A percentile compares a stretch with the other conserved stretches of the same genome.
Evolutionary conservation across 2,797 vertebrate genomes (phyloP).

Genomic region (Sebastes iracundus): DNA sequence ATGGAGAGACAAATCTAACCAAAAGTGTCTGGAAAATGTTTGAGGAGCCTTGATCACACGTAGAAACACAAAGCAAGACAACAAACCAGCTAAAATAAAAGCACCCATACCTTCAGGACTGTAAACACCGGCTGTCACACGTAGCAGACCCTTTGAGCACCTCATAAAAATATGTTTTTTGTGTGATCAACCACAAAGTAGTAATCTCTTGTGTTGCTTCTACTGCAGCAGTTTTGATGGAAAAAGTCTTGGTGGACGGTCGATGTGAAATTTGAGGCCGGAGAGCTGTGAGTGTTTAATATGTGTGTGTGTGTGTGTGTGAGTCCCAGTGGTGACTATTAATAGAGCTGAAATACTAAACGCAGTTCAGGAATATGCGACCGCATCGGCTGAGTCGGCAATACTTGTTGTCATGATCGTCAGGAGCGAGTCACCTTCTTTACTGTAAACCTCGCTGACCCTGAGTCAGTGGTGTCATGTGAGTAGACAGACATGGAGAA

Average conservation of each 20-base stretch:
- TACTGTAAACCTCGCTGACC: conserved; percentile 11
- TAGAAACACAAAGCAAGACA: not conserved
- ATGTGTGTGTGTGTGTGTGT: conserved; percentile 25
- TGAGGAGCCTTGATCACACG: not conserved
- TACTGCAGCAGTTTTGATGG: not conserved
- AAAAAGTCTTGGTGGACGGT: conserved; percentile 1
- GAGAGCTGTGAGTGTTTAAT: conserved; percentile 19
- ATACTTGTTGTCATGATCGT: not conserved
- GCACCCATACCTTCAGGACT: not conserved
- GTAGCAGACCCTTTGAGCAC: not conserved
- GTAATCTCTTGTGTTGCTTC: not conserved
- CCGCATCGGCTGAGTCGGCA: not conserved
- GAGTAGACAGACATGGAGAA: not conserved
- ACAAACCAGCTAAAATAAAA: conserved; percentile 6
- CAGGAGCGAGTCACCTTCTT: conserved; percentile 22
- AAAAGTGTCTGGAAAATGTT: not conserved
- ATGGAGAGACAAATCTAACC: not conserved
- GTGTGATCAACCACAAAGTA: not conserved
- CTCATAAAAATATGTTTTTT: not conserved
- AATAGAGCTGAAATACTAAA: conserved; percentile 79
- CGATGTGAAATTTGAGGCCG: conserved; percentile 69
- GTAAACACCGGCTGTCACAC: conserved; percentile 30
- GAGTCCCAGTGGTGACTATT: conserved; percentile 59
- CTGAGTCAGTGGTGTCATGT: not conserved
- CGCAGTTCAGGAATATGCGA: conserved; percentile 51